Evolutionary conservation across 2,113 vertebrate genomes (phyloP), one percentile per base, ranked within the genome.

Genomic region (Limanda limanda): DNA sequence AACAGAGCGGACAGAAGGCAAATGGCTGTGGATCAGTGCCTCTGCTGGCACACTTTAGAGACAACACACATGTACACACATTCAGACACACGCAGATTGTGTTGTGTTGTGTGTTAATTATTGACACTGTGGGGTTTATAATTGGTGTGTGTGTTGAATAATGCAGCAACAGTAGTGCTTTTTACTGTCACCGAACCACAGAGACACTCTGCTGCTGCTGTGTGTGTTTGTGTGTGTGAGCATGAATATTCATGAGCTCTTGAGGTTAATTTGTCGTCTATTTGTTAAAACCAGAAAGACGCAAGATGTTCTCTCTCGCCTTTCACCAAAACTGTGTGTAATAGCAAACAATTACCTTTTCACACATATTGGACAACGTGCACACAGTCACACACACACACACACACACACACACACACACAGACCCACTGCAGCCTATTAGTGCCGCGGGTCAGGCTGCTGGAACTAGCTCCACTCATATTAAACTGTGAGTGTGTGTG

Each of bases 161-260:
- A 87, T 89, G 73, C 84, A 89, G 77, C 20, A 1, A 82, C 76
- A 57, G 63, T 86, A 85, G 81, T 78, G 87, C 85, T 81, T 89
- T 89, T 85, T 81, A 86, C 74, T 88, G 89, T 91, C 74, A 11
- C 76, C 56, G 9, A 55, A 21, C 85, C 74, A 20, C 88, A 85
- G 35, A 73, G 40, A 45, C 21, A 57, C 72, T 13, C 75, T 3
- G 7, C 40, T 37, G 60, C 23, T 23, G 35, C 35, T 37, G 81
- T 62, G 69, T 65, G 71, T 73, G 86, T 74, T 59, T 69, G 69
- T 67, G 68, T 79, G 81, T 62, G 66, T 61, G 82, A 13, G 42
- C 18, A 55, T 89, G 82, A 86, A 89, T 89, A 91, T 89, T 86
- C 79, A 89, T 91, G 67, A 80, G 71, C 86, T 85, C 84, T 85